These are phyloP conservation scores for Corythucha ciliata DNA, from an alignment of 2,888 invertebrate species.

Conservation along the genomic window DNA sequence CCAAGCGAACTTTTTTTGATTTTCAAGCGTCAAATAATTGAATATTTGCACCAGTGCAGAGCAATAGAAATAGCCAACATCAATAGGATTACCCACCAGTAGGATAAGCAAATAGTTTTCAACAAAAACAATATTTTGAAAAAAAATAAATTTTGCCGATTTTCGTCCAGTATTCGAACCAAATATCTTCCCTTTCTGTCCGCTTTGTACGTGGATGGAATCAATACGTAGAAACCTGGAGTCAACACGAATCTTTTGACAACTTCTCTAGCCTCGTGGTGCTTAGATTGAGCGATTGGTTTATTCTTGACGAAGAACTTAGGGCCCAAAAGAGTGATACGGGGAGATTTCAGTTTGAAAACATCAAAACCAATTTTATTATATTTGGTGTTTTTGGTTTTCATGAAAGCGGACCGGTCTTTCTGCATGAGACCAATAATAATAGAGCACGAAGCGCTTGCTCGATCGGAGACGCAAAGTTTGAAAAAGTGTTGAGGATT, in stretches of 20 bases:
- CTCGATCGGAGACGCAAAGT: background rate
- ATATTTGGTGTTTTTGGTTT: background rate
- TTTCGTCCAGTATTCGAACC: slow-evolving; percentile 1
- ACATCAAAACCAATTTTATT: background rate
- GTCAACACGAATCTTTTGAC: background rate
- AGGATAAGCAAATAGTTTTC: too few species aligned
- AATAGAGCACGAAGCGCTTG: background rate
- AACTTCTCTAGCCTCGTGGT: background rate
- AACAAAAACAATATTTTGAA: too few species aligned
- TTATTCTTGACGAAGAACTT: too few species aligned
- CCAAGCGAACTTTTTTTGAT: too few species aligned
- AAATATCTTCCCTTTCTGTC: background rate
- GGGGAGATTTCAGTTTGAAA: background rate
- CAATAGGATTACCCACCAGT: too few species aligned
- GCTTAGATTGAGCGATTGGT: background rate
- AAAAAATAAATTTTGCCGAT: too few species aligned
- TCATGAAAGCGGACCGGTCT: background rate
- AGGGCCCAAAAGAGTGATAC: background rate
- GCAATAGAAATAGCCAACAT: too few species aligned
- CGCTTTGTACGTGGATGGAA: slow-evolving; percentile 6
- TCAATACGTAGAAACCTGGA: background rate
- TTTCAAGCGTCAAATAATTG: too few species aligned
- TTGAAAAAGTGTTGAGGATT: slow-evolving; percentile 4
- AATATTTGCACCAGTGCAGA: too few species aligned
- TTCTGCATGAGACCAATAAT: slow-evolving; percentile 6